Percentiles rank a stretch among this genome's conserved stretches.
Evolutionary conservation across 1,140 invertebrate species (phyloP).

Genomic region (Pygmarrhopalites habei): DNA sequence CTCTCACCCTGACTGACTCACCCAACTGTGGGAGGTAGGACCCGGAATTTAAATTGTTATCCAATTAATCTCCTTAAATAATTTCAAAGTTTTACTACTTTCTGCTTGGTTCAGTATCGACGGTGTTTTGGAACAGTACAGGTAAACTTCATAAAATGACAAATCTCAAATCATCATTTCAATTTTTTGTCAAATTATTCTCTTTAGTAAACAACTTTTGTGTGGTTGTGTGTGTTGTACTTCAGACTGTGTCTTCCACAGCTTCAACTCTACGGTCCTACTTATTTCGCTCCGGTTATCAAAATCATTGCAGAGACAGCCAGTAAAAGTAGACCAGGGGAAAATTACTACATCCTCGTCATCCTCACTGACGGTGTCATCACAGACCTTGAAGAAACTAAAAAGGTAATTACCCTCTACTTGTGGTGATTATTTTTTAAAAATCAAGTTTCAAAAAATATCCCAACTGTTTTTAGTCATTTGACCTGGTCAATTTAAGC

Average conservation of each 20-base stretch:
- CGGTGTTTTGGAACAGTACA: conserved; percentile 38
- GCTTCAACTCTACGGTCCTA: conserved; percentile 6
- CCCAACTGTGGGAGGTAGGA: background rate
- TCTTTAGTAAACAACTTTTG: no score
- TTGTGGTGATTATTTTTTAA: no score
- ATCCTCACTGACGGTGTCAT: conserved; percentile 63
- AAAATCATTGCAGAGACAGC: conserved; percentile 31
- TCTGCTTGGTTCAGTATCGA: no score
- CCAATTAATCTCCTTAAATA: no score
- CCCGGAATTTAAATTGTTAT: no score
- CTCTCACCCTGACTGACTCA: background rate
- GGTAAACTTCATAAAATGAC: conserved; percentile 50
- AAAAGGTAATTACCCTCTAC: conserved; percentile 42
- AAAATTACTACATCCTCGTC: conserved; percentile 57
- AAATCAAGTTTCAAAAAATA: no score
- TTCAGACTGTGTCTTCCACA: background rate
- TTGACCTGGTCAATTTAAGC: no score
- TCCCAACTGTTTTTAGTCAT: no score
- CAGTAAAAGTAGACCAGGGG: background rate
- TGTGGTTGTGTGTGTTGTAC: no score
- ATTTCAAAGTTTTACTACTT: no score
- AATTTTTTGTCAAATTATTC: no score
- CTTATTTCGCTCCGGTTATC: conserved; percentile 9
- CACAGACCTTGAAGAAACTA: conserved; percentile 57
- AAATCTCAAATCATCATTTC: no score